Conservation (phyloP, 2,888 invertebrate genomes). For the Cyclophora punctaria region DNA sequence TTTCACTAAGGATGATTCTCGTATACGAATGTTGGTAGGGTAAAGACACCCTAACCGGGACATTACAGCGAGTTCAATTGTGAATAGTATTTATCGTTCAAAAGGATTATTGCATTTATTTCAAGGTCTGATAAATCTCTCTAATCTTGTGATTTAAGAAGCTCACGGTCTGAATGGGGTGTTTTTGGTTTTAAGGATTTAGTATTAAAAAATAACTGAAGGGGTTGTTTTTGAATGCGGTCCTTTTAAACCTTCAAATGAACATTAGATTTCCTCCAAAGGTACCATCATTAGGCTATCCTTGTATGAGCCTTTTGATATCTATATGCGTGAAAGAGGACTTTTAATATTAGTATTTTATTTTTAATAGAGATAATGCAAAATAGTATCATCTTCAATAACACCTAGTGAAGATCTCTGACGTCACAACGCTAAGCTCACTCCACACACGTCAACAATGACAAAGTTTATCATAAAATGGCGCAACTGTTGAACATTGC, state of each 20-base stretch:
- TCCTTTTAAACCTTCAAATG: too few relatives aligned
- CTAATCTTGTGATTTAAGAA: slow-evolving; percentile 12
- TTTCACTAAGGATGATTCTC: slow-evolving; percentile 30
- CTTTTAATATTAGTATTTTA: too few relatives aligned
- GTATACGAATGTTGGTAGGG: slow-evolving; percentile 11
- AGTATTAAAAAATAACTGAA: too few relatives aligned
- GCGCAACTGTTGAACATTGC: slow-evolving; percentile 35
- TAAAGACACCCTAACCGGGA: slow-evolving; percentile 36
- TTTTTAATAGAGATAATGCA: too few relatives aligned
- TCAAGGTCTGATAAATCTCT: slow-evolving; percentile 18
- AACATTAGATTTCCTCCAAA: too few relatives aligned
- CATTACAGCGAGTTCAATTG: slow-evolving; percentile 67
- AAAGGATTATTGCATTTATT: slow-evolving; percentile 22
- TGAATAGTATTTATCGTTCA: slow-evolving; percentile 49
- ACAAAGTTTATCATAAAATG: slow-evolving; percentile 11
- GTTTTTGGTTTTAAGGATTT: too few relatives aligned
- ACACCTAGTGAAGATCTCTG: not conserved
- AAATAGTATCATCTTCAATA: too few relatives aligned
- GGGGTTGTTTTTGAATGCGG: too few relatives aligned
- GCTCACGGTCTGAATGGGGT: too few relatives aligned
- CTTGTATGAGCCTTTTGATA: too few relatives aligned
- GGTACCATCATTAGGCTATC: too few relatives aligned
- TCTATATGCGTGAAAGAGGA: too few relatives aligned
- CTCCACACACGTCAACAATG: slow-evolving; percentile 1
- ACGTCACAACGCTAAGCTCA: slow-evolving; percentile 5